Conservation (phyloP, 2,113 vertebrate genomes). For the Enhydra lutris region DNA sequence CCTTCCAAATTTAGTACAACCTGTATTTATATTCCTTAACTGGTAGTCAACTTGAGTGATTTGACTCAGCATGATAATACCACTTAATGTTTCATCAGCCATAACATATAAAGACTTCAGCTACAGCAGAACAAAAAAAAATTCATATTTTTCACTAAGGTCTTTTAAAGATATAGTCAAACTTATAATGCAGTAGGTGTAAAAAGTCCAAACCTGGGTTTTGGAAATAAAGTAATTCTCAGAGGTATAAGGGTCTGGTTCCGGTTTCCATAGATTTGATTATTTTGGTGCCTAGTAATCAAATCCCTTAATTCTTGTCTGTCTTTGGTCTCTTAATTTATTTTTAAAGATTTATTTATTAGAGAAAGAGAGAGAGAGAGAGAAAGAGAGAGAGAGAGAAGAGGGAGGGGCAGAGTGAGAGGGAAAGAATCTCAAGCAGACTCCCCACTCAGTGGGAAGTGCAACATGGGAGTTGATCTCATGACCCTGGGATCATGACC, state of each 20-base stretch:
- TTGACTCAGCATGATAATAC: slow-evolving; percentile 23
- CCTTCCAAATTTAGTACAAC: slow-evolving; percentile 4
- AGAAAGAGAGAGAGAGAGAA: neutral
- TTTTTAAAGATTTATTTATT: neutral
- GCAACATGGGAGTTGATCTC: neutral
- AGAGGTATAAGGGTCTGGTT: neutral
- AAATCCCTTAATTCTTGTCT: neutral
- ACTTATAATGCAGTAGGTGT: neutral
- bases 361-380: neutral
- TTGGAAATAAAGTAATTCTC: neutral
- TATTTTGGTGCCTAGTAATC: neutral
- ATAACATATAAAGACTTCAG: neutral
- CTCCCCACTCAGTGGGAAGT: neutral
- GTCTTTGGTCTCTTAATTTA: neutral
- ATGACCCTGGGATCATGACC: neutral
- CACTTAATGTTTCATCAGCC: neutral
- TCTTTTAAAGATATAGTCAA: neutral
- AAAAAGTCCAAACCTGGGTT: neutral
- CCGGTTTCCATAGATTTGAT: neutral
- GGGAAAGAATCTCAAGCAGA: neutral
- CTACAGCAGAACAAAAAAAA: neutral
- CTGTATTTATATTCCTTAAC: neutral
- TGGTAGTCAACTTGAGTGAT: neutral
- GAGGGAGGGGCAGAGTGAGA: neutral
- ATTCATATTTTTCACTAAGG: neutral